Conservation (phyloP, 2,888 invertebrate species). For the Portevinia maculata region DNA sequence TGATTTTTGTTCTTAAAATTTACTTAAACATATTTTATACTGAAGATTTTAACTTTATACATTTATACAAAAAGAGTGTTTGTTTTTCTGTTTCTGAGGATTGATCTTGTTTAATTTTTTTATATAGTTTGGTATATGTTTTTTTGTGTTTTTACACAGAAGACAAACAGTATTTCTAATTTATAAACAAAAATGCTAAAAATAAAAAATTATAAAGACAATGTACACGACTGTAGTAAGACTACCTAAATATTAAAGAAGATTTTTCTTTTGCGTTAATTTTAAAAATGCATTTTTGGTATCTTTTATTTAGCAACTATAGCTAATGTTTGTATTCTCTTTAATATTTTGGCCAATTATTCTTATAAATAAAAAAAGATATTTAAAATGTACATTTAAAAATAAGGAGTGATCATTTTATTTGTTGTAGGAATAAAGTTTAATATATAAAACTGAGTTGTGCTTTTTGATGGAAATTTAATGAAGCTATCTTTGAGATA, state of each 20-base stretch:
- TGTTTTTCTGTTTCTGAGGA: background rate
- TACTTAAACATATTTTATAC: constrained; percentile 27
- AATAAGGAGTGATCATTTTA: constrained; percentile 36
- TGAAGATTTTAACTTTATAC: constrained; percentile 56
- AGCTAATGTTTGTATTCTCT: constrained; percentile 12
- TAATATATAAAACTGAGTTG: constrained; percentile 31
- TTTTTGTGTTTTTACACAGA: constrained; percentile 47
- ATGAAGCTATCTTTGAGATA: constrained; percentile 71
- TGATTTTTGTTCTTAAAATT: constrained; percentile 11
- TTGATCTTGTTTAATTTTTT: constrained; percentile 6
- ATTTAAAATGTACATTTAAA: constrained; percentile 48
- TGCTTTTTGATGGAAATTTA: constrained; percentile 43
- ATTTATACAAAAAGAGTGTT: constrained; percentile 58
- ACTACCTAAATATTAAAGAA: constrained; percentile 26
- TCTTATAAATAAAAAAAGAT: constrained; percentile 29
- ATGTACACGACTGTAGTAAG: constrained; percentile 39
- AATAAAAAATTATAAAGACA: constrained; percentile 27
- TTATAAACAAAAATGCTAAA: constrained; percentile 15
- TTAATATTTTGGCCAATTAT: constrained; percentile 46
- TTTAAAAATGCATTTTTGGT: constrained; percentile 72
- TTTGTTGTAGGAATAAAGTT: constrained; percentile 39
- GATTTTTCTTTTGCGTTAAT: constrained; percentile 16
- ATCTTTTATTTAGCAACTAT: constrained; percentile 38
- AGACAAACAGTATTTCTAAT: constrained; percentile 19
- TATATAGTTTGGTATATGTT: background rate